Base-by-base conservation (phyloP, 2,113 vertebrate genomes). In the Lepus timidus region DNA sequence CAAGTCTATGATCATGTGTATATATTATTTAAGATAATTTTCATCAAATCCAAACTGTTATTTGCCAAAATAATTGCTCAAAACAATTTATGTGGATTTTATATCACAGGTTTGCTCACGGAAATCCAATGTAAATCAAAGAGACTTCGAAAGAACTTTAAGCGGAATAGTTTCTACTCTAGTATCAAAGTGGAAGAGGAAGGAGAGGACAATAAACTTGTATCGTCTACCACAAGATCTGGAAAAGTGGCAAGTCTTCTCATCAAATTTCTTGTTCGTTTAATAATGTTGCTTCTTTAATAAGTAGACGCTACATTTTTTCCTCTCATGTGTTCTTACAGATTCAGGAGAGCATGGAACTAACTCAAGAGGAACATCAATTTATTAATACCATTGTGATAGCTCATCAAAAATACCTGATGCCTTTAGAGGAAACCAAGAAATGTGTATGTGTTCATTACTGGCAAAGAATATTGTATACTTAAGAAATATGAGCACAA, bases 51-150 rank as follows among this genome's bases (percentile, higher is more conserved):
- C 44, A 68, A 44, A 61, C 58, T 82, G 12, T 68, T 89, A 58
- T 75, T 67, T 95, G 71, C 39, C 16, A 3, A 44, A 44, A 44
- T 44, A 44, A 44, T 44, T 58, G 61, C 33, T 13, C 8, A 91
- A 85, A 86, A 36, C 13, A 58, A 75, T 76, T 81, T 88, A 74
- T 64, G 14, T 61, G 55, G 0, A 0, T 84, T 87, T 2, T 98
- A 64, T 67, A n/a, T 96, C 27, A 4, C 94, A 99, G 99, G 99
- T 97, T 98, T 99, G 95, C 98, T 99, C 97, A 99, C 99, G 16
- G 99, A 99, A 98, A 99, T 99, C 64, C 99, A 99, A 95, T 99
- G 99, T 96, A 99, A 99, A 92, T 99, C 99, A 92, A 99, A 99
- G 96, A 98, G 99, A 55, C 98, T 99, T 92, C 98, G 98, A 96